Base-by-base conservation (phyloP, 1,140 invertebrate genomes). In the Tetraneura akinire region DNA sequence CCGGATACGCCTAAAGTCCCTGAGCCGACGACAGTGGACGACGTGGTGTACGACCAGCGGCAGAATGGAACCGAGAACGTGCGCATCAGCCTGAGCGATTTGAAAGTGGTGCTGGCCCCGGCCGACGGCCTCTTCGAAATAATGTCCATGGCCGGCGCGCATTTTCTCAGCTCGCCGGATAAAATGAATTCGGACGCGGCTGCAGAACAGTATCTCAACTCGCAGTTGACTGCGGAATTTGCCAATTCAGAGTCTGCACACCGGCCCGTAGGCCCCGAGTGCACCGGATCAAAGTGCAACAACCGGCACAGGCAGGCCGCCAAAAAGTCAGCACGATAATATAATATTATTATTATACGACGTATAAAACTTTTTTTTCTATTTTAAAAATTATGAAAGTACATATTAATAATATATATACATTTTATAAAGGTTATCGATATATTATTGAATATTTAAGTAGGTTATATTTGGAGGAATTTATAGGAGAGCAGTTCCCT, bases 31-130 rank as follows among this genome's bases (percentile, higher is more conserved):
- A 8, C 42, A 26, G 10, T 6, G 16, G 78, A 57, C 18, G 80
- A 81, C 62, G 71, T 83, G 23, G 81, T 82, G 16, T 91, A 89
- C 84, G 91, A 92, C 85, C 90, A 92, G 83, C 84, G 91, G 37
- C 91, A 92, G 84, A 92, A 92, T 81, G 91, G 91, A 1, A 88
- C 88, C 0, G 90, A 91, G 81, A 92, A 92, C 85, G 89, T 89
- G 80, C 85, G 90, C 26, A 85, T 92, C 8, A 88, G 90, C 83
- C 86, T 92, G 26, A 89, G 91, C 81, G 91, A 90, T 13, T 85
- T 92, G 4, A 87, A 91, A 10, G 83, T 92, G 1, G 88, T 91
- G 3, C 85, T 91, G 1, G 89, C 90, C 0, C 90, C 91, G 0
- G 88, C 88, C 0, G 90, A 91, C 81, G 86, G 81, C 10, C 68